Base-by-base conservation (phyloP, 2,888 invertebrate genomes). In the Epirrhoe alternata region DNA sequence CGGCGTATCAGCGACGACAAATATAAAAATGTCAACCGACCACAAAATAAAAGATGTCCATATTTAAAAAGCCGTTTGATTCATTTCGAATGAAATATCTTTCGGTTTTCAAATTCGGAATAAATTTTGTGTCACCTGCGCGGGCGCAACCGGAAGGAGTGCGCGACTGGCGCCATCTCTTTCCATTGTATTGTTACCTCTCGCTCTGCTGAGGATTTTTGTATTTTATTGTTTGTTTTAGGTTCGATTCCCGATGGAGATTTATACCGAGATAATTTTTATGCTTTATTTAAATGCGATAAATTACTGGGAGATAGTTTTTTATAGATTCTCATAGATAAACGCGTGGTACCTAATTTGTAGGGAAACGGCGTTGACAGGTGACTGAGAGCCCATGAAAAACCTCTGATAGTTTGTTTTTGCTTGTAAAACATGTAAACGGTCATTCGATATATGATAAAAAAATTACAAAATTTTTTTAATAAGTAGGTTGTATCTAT, bases 81-180 rank as follows among this genome's bases (percentile, higher is more conserved):
- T 90, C 88, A 86, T 88, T 86, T 86, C 89, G 85, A 73, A 77
- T 92, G 87, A 92, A 89, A 91, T 92, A 91, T 90, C 85, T 87
- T 87, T 90, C 89, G 92, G 86, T 90, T 92, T 92, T 93, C 89
- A 92, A 92, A 92, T 92, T 92, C 89, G 84, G 92, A 92, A 93
- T 93, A 92, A 92, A 92, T 93, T 93, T 90, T 76, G 86, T 92
- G 92, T 93, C 92, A 93, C 92, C 92, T 93, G 92, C 92, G 87
- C 84, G 82, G 73, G 83, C 82, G 88, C 88, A 83, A 86, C 92
- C 92, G 92, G 92, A 93, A 93, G 90, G 90, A 90, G 84, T 83
- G 80, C 79, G 75, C 70, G 70, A 72, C 66, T 71, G 38, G 61
- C 45, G 71, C 69, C 63, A 56, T 82, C 82, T 79, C 71, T 31